Conservation (phyloP, 2,888 invertebrate genomes). For the Nasonia oneida region DNA sequence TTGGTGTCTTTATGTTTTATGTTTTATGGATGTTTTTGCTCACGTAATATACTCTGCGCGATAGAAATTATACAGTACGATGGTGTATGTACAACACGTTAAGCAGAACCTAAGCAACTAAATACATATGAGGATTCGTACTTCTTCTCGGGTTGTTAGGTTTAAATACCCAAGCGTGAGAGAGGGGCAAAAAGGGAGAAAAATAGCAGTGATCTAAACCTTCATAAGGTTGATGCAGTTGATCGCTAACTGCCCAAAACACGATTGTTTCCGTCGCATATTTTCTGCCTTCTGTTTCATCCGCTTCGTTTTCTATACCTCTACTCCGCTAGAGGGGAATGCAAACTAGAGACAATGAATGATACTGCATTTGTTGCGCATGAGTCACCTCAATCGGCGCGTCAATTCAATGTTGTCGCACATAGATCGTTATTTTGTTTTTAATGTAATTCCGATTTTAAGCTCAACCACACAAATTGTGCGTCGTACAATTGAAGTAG, state of each 20-base stretch:
- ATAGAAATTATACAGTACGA: too few species aligned
- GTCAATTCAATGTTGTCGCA: slow-evolving; percentile 19
- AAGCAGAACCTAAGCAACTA: too few species aligned
- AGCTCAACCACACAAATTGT: too few species aligned
- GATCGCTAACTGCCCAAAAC: slow-evolving; percentile 41
- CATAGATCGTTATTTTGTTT: not conserved
- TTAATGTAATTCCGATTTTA: too few species aligned
- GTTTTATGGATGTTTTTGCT: too few species aligned
- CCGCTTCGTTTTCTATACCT: not conserved
- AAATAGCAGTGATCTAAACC: not conserved
- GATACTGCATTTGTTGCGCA: slow-evolving; percentile 2
- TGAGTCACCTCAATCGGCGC: slow-evolving; percentile 8
- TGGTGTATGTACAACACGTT: too few species aligned
- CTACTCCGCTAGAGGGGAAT: not conserved
- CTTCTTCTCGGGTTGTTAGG: not conserved
- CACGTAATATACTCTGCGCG: too few species aligned
- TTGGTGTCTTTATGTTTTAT: not conserved
- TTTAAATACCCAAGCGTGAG: not conserved
- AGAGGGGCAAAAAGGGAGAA: not conserved
- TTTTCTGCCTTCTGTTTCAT: not conserved
- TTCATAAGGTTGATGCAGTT: slow-evolving; percentile 40
- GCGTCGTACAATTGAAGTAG: too few species aligned
- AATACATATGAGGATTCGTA: not conserved
- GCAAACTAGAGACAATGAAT: not conserved
- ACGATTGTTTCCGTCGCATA: not conserved